phyloP scores from a whole-genome alignment of 1,140 invertebrate genomes.

The Drosophila repleta region DNA sequence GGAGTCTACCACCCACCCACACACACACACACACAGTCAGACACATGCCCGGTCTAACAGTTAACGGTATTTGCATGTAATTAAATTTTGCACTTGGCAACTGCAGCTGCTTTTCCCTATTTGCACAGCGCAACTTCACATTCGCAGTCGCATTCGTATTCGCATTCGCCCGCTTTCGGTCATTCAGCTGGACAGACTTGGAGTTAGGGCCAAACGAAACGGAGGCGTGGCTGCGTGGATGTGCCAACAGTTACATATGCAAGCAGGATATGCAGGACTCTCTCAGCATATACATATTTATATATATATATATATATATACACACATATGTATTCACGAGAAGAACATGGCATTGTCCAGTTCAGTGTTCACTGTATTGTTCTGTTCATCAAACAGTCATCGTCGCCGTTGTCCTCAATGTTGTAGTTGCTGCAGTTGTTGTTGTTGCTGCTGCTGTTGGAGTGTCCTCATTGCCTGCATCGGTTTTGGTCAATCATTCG shows the following conservation, averaged over 20 bases:
- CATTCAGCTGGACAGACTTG: slow-evolving; percentile 44
- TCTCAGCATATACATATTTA: not conserved
- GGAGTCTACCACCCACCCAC: slow-evolving; percentile 12
- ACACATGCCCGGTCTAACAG: slow-evolving; percentile 34
- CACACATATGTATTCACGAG: not conserved
- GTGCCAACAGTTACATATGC: slow-evolving; percentile 21
- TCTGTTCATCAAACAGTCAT: slow-evolving; percentile 46
- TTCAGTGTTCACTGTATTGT: slow-evolving; percentile 21
- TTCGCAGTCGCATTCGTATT: too few relatives aligned
- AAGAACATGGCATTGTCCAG: slow-evolving; percentile 20
- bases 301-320: not conserved
- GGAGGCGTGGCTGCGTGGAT: not conserved
- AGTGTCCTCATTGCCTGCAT: slow-evolving; percentile 31
- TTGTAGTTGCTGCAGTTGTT: slow-evolving; percentile 5
- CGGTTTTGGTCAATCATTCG: slow-evolving; percentile 44
- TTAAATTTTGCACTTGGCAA: slow-evolving; percentile 73
- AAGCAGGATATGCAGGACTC: slow-evolving; percentile 23
- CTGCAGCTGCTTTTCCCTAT: slow-evolving; percentile 67
- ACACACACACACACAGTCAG: not conserved
- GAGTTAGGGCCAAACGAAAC: not conserved
- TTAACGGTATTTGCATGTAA: slow-evolving; percentile 75
- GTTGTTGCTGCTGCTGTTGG: slow-evolving; percentile 1
- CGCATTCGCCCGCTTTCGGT: slow-evolving; percentile 40
- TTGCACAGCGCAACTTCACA: slow-evolving; percentile 47
- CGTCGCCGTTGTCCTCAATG: slow-evolving; percentile 23